phyloP scores from a whole-genome alignment of 2,113 vertebrate genomes.

The Nettapus auritus region DNA sequence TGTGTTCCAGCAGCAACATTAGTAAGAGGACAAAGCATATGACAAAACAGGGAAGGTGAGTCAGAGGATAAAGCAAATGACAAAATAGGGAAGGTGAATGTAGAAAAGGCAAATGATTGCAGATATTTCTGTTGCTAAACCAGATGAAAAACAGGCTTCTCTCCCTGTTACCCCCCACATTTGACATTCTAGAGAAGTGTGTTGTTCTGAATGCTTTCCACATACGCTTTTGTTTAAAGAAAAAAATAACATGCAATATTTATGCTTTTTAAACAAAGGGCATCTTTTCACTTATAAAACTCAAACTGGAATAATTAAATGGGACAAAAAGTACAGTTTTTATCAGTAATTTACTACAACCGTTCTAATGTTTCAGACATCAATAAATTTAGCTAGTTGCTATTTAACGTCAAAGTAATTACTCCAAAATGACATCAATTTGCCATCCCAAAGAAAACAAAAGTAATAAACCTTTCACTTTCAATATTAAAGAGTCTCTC shows the following conservation, averaged over 20 bases:
- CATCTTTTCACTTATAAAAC: conserved; percentile 15
- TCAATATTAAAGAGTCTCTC: background rate
- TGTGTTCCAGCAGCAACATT: background rate
- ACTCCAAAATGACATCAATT: conserved; percentile 24
- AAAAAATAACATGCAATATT: background rate
- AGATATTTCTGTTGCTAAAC: background rate
- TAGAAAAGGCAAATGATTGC: background rate
- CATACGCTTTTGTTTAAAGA: background rate
- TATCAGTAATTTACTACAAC: conserved; percentile 8
- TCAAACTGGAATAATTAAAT: conserved; percentile 19
- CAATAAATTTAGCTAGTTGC: background rate
- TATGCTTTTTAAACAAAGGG: background rate
- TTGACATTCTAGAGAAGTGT: background rate
- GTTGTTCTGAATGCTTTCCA: background rate
- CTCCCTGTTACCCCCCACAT: background rate
- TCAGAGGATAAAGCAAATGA: background rate
- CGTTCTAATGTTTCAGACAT: conserved; percentile 7
- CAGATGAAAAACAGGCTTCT: background rate
- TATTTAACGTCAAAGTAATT: conserved; percentile 53
- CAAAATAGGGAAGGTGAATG: background rate
- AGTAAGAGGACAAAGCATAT: background rate
- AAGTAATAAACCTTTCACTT: conserved; percentile 41
- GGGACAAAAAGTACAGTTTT: background rate
- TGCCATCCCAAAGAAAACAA: background rate
- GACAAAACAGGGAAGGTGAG: background rate